A percentile compares a stretch with the other conserved stretches of the same genome.
These are phyloP conservation scores for Sandelia bainsii DNA, from an alignment of 2,797 vertebrate species.

Conservation along the genomic window DNA sequence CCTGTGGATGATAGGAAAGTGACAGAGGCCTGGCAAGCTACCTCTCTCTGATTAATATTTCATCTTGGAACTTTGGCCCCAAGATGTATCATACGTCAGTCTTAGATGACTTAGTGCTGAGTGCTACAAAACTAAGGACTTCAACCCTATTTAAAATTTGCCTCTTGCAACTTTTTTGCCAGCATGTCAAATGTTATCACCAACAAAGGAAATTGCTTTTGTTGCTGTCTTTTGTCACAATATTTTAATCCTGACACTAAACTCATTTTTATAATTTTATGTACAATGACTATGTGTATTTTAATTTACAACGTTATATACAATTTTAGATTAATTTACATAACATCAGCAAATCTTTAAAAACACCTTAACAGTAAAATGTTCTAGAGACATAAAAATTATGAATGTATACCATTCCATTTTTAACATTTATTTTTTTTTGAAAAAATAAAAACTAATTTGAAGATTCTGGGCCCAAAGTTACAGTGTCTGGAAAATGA, in stretches of 20 bases:
- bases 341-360: not conserved
- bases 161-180: constrained; percentile 61
- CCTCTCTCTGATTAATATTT: constrained; percentile 83
- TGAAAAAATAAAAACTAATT: constrained; percentile 6
- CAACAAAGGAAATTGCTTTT: constrained; percentile 42
- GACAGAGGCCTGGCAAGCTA: constrained; percentile 79
- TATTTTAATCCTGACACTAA: not conserved
- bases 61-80: constrained; percentile 78
- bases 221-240: constrained; percentile 8
- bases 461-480: constrained; percentile 27
- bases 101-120: constrained; percentile 79
- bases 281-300: not conserved
- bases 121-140: constrained; percentile 71
- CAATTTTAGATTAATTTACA: not conserved
- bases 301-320: not conserved
- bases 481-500: constrained; percentile 56
- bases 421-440: constrained; percentile 14
- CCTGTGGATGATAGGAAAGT: constrained; percentile 79
- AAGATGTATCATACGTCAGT: constrained; percentile 71
- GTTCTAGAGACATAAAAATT: not conserved
- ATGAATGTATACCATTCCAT: constrained; percentile 1
- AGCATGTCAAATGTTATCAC: constrained; percentile 54
- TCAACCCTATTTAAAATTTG: constrained; percentile 64
- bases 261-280: not conserved
- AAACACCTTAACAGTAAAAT: not conserved